phyloP scores from a whole-genome alignment of 92 coral and sea anemone species.

The Bergia puertoricense region DNA sequence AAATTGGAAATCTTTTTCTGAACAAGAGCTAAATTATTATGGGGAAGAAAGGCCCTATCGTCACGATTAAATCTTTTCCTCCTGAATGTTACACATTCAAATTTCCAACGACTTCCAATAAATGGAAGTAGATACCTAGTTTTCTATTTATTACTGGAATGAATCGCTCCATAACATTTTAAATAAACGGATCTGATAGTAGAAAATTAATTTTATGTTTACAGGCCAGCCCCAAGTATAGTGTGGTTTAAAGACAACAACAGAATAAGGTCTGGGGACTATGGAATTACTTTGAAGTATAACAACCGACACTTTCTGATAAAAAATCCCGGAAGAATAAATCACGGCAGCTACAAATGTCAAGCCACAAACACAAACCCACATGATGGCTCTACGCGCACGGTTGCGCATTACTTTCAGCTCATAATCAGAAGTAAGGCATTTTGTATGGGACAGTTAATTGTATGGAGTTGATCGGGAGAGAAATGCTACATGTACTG shows the following conservation, averaged over 20 bases:
- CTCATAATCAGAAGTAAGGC: conserved; percentile 33
- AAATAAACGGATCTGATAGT: background rate
- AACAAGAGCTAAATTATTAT: too few relatives aligned
- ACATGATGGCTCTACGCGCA: background rate
- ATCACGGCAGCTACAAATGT: conserved; percentile 22
- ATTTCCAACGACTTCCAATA: too few relatives aligned
- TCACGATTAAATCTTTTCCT: too few relatives aligned
- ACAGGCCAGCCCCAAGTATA: conserved; percentile 26
- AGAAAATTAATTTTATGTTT: background rate
- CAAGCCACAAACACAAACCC: background rate
- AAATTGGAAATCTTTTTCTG: too few relatives aligned
- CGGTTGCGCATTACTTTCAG: background rate
- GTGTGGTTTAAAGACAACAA: conserved; percentile 5
- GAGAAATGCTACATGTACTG: too few relatives aligned
- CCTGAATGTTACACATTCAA: too few relatives aligned
- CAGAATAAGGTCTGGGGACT: background rate
- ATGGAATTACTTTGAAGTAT: background rate
- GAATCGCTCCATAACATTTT: too few relatives aligned
- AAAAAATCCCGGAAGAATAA: background rate
- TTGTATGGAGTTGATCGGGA: background rate
- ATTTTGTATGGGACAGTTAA: background rate
- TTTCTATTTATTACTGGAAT: too few relatives aligned
- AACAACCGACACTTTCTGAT: background rate
- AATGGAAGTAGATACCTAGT: too few relatives aligned
- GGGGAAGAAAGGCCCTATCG: too few relatives aligned